Percentiles rank a stretch among this genome's conserved stretches.
Evolutionary conservation across 1,140 invertebrate genomes (phyloP).

Genomic region (Oryzaephilus surinamensis): DNA sequence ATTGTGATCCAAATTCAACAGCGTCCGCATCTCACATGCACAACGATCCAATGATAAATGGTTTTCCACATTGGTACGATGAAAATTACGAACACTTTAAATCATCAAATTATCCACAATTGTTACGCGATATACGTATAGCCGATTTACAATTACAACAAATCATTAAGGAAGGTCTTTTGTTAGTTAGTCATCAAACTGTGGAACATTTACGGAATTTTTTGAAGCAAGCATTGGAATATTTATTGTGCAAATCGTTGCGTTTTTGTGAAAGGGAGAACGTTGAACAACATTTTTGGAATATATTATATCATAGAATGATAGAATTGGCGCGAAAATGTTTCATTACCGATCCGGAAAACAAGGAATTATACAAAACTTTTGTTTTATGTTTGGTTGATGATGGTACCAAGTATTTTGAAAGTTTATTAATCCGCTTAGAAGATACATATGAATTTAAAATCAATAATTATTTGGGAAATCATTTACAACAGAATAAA

Average conservation of each 20-base stretch:
- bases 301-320: conserved; percentile 81
- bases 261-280: conserved; percentile 83
- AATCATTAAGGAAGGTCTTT: conserved; percentile 39
- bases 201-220: conserved; percentile 41
- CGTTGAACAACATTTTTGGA: conserved; percentile 86
- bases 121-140: conserved; percentile 44
- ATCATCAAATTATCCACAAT: conserved; percentile 39
- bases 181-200: conserved; percentile 40
- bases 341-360: conserved; percentile 36
- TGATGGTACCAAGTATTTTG: conserved; percentile 69
- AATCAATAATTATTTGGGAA: conserved; percentile 50
- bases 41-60: conserved; percentile 30
- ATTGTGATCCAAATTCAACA: conserved; percentile 11
- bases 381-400: conserved; percentile 64
- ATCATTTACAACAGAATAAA: conserved; percentile 32
- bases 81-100: conserved; percentile 43
- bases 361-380: conserved; percentile 50
- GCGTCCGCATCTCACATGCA: conserved; percentile 11
- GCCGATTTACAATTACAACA: conserved; percentile 46
- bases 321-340: conserved; percentile 70
- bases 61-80: conserved; percentile 44
- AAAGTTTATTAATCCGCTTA: conserved; percentile 60
- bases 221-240: conserved; percentile 62
- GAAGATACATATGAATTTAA: conserved; percentile 66
- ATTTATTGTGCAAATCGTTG: conserved; percentile 67